Conservation (phyloP, 2,797 vertebrate genomes). For the Paramormyrops hopkinsi region DNA sequence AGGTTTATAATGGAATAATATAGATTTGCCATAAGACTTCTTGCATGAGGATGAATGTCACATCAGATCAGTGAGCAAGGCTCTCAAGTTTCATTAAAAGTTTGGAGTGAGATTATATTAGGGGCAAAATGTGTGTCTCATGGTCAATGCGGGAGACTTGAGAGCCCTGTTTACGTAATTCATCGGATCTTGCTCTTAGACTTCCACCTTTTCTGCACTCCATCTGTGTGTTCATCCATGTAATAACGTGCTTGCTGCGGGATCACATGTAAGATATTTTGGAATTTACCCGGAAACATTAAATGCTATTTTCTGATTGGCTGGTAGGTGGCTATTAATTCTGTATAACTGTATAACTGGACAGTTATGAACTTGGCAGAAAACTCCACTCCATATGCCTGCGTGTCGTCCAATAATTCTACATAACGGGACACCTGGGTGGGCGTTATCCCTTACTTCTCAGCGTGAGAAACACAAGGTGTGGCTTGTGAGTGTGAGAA, state of each 20-base stretch:
- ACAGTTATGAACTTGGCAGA: not conserved
- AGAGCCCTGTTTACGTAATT: not conserved
- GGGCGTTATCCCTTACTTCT: not conserved
- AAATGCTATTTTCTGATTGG: not conserved
- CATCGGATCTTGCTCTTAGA: not conserved
- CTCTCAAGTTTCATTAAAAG: not conserved
- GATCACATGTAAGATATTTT: not conserved
- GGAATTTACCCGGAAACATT: not conserved
- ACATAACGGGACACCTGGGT: not conserved
- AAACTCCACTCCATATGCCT: not conserved
- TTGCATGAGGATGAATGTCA: not conserved
- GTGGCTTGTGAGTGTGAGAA: not conserved
- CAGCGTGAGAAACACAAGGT: not conserved
- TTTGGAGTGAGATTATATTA: not conserved
- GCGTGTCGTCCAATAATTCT: not conserved
- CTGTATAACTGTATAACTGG: not conserved
- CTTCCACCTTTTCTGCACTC: not conserved
- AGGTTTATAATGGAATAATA: not conserved
- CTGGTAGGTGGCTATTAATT: not conserved
- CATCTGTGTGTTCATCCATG: not conserved
- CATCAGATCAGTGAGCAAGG: not conserved
- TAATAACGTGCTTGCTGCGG: not conserved
- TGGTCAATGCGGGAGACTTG: not conserved
- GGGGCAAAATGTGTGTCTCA: not conserved
- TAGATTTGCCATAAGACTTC: not conserved